phyloP scores from a whole-genome alignment of 1,140 invertebrate species.

The Trachymyrmex cornetzi region DNA sequence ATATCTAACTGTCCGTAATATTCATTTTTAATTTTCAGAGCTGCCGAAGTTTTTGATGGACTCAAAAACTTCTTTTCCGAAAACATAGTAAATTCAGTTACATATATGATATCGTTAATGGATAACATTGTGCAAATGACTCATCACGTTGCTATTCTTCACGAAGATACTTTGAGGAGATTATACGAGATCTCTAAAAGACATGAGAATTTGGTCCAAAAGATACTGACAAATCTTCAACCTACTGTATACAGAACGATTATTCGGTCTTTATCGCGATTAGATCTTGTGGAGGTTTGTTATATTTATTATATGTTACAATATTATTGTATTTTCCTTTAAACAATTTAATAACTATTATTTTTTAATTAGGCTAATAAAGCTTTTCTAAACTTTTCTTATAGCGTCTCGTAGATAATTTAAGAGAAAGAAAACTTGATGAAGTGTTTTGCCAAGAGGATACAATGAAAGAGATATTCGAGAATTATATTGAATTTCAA shows the following conservation, averaged over 20 bases:
- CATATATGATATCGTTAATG: slow-evolving; percentile 77
- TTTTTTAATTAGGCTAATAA: neutral
- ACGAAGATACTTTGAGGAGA: slow-evolving; percentile 74
- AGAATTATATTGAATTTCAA: slow-evolving; percentile 80
- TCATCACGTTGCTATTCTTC: slow-evolving; percentile 80
- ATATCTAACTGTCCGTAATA: neutral
- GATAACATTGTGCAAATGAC: slow-evolving; percentile 77
- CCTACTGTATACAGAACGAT: slow-evolving; percentile 77
- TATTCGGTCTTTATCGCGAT: slow-evolving; percentile 76
- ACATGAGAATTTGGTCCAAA: slow-evolving; percentile 76
- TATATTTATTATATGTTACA: neutral
- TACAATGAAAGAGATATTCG: slow-evolving; percentile 85
- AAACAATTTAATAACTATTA: neutral
- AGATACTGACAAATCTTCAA: slow-evolving; percentile 77
- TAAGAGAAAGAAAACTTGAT: slow-evolving; percentile 65
- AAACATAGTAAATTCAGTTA: slow-evolving; percentile 76
- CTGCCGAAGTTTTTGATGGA: slow-evolving; percentile 76
- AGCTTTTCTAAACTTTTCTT: slow-evolving; percentile 40
- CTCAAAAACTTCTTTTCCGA: slow-evolving; percentile 75
- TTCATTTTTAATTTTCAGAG: slow-evolving; percentile 63
- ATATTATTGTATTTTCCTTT: neutral
- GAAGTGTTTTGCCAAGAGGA: slow-evolving; percentile 86
- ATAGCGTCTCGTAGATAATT: slow-evolving; percentile 72
- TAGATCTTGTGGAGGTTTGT: slow-evolving; percentile 78
- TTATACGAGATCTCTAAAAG: slow-evolving; percentile 76